Evolutionary conservation across 1,140 invertebrate species (phyloP), one percentile per base, ranked within the genome.

Genomic region (Sminthurinus signatus): DNA sequence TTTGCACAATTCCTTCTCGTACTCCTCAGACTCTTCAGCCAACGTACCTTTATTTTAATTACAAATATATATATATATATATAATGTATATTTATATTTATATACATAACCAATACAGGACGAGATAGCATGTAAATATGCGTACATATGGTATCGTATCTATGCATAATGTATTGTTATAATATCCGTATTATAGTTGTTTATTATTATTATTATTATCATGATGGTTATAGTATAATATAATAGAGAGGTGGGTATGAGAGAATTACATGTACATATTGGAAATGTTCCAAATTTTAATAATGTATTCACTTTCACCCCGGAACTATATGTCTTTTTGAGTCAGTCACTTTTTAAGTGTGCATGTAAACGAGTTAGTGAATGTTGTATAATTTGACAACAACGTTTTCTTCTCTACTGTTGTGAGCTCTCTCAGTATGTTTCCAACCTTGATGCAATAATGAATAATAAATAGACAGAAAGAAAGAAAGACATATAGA

Each of bases 1-100:
- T 80, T 93, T 91, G 78, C 91, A 95, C 59, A 95, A 81, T 77
- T 93, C 90, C 75, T 80, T 84, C 76, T 93, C 90, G 76, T 89
- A 88, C 75, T 85, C 89, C 67, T 91, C 89, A 19, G 55, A 58
- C 54, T 69, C 68, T 36, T 44, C 25, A 27, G 46, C 64, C 12
- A 28, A 59, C 28, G 56, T 28, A 46, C 19, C 54, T 64, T 36
- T 36, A n/a, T n/a, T n/a, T n/a, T n/a, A n/a, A n/a, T 12, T 17
- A 44, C 42, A 57, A 15, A 57, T 27, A 39, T 14, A 56, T 17
- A n/a, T 42, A 39, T 56, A n/a, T n/a, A n/a, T n/a, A n/a, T n/a
- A n/a, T n/a, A n/a, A n/a, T n/a, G n/a, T n/a, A n/a, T 14, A 44
- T 46, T 31, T 31, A 32, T 36, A 36, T 8, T 36, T 36, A 36